phyloP scores from a whole-genome alignment of 1,140 invertebrate species.

The Anastatus disparis region DNA sequence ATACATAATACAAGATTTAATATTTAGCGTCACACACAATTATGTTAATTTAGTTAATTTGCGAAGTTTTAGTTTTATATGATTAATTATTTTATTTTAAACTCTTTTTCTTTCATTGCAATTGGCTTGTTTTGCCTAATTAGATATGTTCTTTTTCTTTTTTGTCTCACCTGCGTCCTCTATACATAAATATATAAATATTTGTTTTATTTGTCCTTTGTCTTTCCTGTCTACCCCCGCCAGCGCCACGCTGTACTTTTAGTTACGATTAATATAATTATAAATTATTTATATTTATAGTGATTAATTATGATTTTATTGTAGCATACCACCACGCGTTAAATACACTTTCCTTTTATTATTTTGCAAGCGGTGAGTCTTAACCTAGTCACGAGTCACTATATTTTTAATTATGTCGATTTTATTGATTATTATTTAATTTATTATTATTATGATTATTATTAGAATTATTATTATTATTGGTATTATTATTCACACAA shows the following conservation, averaged over 20 bases:
- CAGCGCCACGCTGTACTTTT: conserved; percentile 38
- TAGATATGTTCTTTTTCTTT: too few species aligned
- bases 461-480: conserved; percentile 59
- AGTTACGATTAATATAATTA: conserved; percentile 39
- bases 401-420: conserved; percentile 63
- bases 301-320: conserved; percentile 47
- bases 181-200: too few species aligned
- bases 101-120: conserved; percentile 9
- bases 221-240: conserved; percentile 1
- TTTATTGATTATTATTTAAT: conserved; percentile 63
- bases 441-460: conserved; percentile 63
- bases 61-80: conserved; percentile 36
- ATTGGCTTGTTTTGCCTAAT: conserved; percentile 32
- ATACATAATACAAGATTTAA: conserved; percentile 6
- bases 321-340: conserved; percentile 48
- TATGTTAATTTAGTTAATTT: conserved; percentile 13
- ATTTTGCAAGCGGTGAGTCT: conserved; percentile 65
- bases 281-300: conserved; percentile 41
- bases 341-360: too few species aligned
- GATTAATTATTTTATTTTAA: too few species aligned
- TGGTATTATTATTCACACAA: conserved; percentile 66
- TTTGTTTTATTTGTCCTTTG: background rate
- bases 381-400: conserved; percentile 68
- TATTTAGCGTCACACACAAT: conserved; percentile 17
- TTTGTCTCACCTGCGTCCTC: conserved; percentile 21